Base-by-base conservation (phyloP, 2,888 invertebrate species). In the Cistogaster globosa region DNA sequence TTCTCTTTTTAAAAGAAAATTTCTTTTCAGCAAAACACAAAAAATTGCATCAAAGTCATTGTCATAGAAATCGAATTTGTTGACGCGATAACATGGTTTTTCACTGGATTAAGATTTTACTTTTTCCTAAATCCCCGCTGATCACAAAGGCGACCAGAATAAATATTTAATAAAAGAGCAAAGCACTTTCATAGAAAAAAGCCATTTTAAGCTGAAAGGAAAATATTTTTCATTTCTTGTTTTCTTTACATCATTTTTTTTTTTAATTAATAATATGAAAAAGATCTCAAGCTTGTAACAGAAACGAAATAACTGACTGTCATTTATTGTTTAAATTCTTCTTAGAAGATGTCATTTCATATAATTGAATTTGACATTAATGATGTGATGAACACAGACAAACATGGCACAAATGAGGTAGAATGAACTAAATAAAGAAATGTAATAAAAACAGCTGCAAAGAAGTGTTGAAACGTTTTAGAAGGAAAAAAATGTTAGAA, bases 321-420 rank as follows among this genome's bases (percentile, higher is more conserved):
- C 72, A 58, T 67, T 80, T 80, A 26, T 60, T 72, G 79, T 72
- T 80, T 32, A 65, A 42, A 58, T 26, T 67, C 65, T 53, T 63
- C 16, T 38, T 60, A 60, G 67, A 74, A 53, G 67, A 74, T 74
- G 74, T 74, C 80, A 80, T 74, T 74, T 74, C 26, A n/a, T 74
- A 51, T 80, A 80, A 80, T 80, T 80, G 74, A 74, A 74, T 80
- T 80, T 74, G 80, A 80, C 80, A 74, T 74, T 80, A 80, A 80
- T 80, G 80, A 79, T 62, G 78, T 78, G 69, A 60, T 51, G 68
- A 78, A 78, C 77, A 78, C 68, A 67, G 18, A 38, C 79, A 72
- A 72, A 80, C 72, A 80, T 80, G 79, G 58, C 79, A 65, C 58
- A 65, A 72, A 80, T 80, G 65, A 80, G 58, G 32, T 53, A 55